Conservation (phyloP, 92 coral and sea anemone species). For the Muricea muricata region DNA sequence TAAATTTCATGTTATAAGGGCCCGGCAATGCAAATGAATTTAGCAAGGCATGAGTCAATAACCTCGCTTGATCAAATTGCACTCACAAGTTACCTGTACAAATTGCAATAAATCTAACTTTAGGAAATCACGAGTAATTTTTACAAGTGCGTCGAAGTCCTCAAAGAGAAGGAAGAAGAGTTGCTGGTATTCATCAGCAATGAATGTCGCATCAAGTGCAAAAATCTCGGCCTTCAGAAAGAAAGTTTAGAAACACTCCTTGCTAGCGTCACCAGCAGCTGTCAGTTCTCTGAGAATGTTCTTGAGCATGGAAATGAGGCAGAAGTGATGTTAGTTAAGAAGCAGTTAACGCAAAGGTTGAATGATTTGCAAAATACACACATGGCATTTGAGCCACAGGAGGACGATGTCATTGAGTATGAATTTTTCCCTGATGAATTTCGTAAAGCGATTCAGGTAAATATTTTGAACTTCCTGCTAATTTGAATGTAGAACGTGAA, state of each 20-base stretch:
- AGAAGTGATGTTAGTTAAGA: conserved; percentile 89
- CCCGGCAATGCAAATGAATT: too few relatives aligned
- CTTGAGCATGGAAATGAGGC: conserved; percentile 96
- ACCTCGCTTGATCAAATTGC: too few relatives aligned
- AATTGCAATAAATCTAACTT: background rate
- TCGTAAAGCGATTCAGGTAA: conserved; percentile 73
- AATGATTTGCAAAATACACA: conserved; percentile 79
- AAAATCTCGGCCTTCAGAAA: conserved; percentile 83
- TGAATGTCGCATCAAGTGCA: conserved; percentile 83
- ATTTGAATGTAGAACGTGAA: too few relatives aligned
- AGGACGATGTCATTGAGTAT: conserved; percentile 90
- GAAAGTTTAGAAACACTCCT: conserved; percentile 86
- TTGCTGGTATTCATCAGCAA: conserved; percentile 82
- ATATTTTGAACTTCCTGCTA: too few relatives aligned
- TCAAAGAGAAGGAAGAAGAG: conserved; percentile 89
- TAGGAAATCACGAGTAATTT: conserved; percentile 50
- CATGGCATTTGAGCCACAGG: conserved; percentile 82
- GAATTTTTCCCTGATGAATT: conserved; percentile 82
- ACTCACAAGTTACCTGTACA: too few relatives aligned
- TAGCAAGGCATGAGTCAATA: too few relatives aligned
- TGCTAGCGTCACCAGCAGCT: conserved; percentile 86
- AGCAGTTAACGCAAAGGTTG: conserved; percentile 87
- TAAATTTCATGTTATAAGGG: too few relatives aligned
- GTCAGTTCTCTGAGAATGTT: conserved; percentile 91
- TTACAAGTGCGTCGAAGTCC: conserved; percentile 59